These are phyloP conservation scores for Lithophane leautieri DNA, from an alignment of 2,888 invertebrate genomes.

Conservation along the genomic window DNA sequence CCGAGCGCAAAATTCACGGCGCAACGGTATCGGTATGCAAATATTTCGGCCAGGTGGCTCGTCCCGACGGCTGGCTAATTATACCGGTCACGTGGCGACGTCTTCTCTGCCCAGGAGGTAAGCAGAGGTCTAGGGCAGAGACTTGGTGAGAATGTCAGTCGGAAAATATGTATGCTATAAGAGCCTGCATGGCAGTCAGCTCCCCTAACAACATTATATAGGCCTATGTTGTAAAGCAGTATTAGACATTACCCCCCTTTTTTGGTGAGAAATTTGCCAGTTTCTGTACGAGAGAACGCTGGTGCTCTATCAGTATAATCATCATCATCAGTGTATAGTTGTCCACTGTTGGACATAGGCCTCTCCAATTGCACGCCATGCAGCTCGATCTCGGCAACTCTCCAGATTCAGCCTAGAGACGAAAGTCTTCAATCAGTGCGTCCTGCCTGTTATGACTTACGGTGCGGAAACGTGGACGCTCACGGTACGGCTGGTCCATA, in stretches of 20 bases:
- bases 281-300: neutral
- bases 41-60: constrained; percentile 61
- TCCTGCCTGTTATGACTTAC: too few species aligned
- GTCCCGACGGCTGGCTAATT: constrained; percentile 50
- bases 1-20: constrained; percentile 40
- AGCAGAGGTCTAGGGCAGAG: constrained; percentile 22
- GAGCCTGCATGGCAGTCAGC: neutral
- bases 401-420: too few species aligned
- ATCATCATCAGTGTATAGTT: too few species aligned
- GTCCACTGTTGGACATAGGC: too few species aligned
- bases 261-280: neutral
- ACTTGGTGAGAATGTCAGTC: neutral
- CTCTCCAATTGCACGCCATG: too few species aligned
- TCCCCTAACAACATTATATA: neutral
- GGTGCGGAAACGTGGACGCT: too few species aligned
- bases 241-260: neutral
- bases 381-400: too few species aligned
- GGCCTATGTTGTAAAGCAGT: neutral
- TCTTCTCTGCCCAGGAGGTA: constrained; percentile 17
- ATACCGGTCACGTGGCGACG: constrained; percentile 57
- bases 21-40: constrained; percentile 61
- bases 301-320: too few species aligned
- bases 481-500: too few species aligned
- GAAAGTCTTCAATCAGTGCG: too few species aligned
- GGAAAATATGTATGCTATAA: neutral